phyloP scores from a whole-genome alignment of 2,797 vertebrate species.

The Strix occidentalis region DNA sequence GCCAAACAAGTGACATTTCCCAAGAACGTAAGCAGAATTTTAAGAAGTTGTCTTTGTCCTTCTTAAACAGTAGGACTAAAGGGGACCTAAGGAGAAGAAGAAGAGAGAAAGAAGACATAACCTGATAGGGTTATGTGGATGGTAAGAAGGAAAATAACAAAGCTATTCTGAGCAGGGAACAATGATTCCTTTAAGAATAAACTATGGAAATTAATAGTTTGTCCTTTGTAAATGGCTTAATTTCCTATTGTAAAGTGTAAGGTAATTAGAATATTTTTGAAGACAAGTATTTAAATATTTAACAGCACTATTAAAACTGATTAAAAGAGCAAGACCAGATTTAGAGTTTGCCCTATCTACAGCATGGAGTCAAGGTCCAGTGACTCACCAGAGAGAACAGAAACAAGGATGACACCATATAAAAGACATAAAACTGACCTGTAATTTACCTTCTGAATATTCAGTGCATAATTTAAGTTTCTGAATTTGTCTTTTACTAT shows the following conservation, averaged over 20 bases:
- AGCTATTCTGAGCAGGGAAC: not conserved
- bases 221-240: not conserved
- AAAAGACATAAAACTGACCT: not conserved
- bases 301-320: not conserved
- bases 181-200: not conserved
- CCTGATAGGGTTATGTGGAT: not conserved
- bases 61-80: conserved; percentile 63
- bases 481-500: not conserved
- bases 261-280: conserved; percentile 7
- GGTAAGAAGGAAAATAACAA: not conserved
- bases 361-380: not conserved
- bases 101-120: not conserved
- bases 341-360: not conserved
- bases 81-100: not conserved
- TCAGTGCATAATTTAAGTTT: not conserved
- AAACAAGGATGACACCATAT: not conserved
- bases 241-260: not conserved
- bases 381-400: not conserved
- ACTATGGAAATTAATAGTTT: not conserved
- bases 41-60: conserved; percentile 73
- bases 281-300: conserved; percentile 38
- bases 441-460: not conserved
- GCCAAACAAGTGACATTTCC: conserved; percentile 76
- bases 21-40: conserved; percentile 72
- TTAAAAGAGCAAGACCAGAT: not conserved